Base-by-base conservation (phyloP, 2,113 vertebrate species). In the Cepphus grylle region DNA sequence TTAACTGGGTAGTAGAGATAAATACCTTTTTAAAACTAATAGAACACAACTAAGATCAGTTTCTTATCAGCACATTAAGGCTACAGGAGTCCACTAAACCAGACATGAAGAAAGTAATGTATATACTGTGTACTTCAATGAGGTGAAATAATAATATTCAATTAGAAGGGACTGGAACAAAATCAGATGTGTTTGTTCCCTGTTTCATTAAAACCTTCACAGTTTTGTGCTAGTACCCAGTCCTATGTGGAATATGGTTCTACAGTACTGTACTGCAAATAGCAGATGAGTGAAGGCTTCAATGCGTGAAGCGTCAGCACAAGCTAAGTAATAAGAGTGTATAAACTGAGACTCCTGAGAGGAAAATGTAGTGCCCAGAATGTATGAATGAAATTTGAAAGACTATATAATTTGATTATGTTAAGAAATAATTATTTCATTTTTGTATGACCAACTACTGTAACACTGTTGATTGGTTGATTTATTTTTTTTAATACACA, bases 401-500 rank as follows among this genome's bases (percentile, higher is more conserved):
- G 23, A 76, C 15, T 49, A 4, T 21, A 62, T 49, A 47, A 67
- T 67, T 76, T 53, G 32, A 40, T 69, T 77, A 30, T 36, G 11
- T 40, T 72, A 85, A 67, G 53, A 81, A 93, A 50, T 9, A 79
- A 45, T 55, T 36, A 45, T 50, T 81, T 70, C 2, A 52, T 45
- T 91, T 77, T 70, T 56, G 3, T 7, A 0, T 86, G 38, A 20
- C 4, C 13, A 72, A 11, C 45, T 45, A 45, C 29, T 2, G 0
- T 27, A 94, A 71, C 5, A 45, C 25, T 26, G 38, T 9, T 71
- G 25, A 76, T 66, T 50, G 29, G 4, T 49, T 59, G 29, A 49
- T 9, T 40, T 36, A 11, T 32, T 15, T 32, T 89, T 80, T 59
- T 56, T 40, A 50, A 74, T 34, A 61, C 7, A 70, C 17, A 32